Conservation (phyloP, 2,888 invertebrate species). For the Acronicta alni region DNA sequence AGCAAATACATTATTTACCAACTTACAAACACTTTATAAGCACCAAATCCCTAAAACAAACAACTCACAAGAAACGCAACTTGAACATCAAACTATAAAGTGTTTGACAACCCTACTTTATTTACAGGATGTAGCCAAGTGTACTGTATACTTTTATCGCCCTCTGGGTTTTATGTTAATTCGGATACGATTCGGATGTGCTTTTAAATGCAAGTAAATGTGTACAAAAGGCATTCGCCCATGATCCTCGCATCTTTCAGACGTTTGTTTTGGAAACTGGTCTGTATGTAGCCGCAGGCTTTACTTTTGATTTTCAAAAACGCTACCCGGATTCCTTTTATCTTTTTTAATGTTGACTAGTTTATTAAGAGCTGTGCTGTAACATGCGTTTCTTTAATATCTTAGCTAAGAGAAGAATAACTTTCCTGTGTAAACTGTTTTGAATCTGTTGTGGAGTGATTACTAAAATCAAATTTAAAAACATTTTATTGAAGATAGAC, state of each 20-base stretch:
- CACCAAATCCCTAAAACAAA: conserved; percentile 1
- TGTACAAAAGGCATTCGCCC: conserved; percentile 55
- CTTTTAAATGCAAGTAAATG: conserved; percentile 68
- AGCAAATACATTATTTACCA: background rate
- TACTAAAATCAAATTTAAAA: too few species aligned
- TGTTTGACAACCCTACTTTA: conserved; percentile 62
- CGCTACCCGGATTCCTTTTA: conserved; percentile 2
- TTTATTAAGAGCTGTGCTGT: background rate
- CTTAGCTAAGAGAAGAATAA: background rate
- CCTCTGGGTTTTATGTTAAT: conserved; percentile 76
- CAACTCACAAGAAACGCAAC: background rate
- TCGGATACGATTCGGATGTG: conserved; percentile 71
- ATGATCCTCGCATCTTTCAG: conserved; percentile 40
- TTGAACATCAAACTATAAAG: conserved; percentile 6
- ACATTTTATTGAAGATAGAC: too few species aligned
- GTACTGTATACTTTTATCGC: conserved; percentile 70
- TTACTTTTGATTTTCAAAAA: conserved; percentile 20
- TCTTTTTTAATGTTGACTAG: conserved; percentile 4
- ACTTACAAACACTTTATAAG: background rate
- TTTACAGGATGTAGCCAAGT: conserved; percentile 61
- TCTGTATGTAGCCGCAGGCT: conserved; percentile 11
- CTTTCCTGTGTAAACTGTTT: too few species aligned
- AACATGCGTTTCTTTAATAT: too few species aligned
- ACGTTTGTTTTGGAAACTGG: conserved; percentile 32
- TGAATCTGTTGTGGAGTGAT: too few species aligned